Evolutionary conservation across 1,140 invertebrate genomes (phyloP).

Genomic region (Cyclargus thomasi): DNA sequence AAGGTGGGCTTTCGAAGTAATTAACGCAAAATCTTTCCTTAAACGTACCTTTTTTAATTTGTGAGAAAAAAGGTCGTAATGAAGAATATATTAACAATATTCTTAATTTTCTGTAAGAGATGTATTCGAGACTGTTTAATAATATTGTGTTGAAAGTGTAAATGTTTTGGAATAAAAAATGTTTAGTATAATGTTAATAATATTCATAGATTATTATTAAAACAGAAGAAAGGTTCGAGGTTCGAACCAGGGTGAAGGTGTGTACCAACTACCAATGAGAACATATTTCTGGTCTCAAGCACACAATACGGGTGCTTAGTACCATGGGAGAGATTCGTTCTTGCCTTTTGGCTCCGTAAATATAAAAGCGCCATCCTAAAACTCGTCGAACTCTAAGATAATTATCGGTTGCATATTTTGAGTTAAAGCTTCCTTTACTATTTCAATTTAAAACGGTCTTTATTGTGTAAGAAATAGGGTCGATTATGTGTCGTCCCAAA

Average conservation of each 20-base stretch:
- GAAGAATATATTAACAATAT: neutral
- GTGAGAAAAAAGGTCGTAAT: neutral
- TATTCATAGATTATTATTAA: too few species aligned
- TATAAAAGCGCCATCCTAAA: neutral
- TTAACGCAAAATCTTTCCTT: neutral
- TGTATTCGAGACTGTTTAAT: too few species aligned
- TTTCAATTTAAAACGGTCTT: neutral
- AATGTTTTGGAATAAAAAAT: too few species aligned
- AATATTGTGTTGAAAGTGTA: too few species aligned
- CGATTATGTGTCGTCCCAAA: neutral
- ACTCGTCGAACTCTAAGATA: neutral
- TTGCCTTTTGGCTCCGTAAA: too few species aligned
- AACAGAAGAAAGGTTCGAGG: too few species aligned
- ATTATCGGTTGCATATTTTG: slow-evolving; percentile 14
- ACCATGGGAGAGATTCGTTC: too few species aligned
- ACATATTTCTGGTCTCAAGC: too few species aligned
- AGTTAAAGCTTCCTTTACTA: neutral
- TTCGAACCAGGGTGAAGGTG: too few species aligned
- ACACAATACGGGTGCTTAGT: too few species aligned
- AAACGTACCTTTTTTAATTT: neutral
- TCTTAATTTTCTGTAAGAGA: neutral
- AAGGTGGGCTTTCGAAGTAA: neutral
- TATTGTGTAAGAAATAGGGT: neutral
- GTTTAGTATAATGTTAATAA: too few species aligned
- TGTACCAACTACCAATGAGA: too few species aligned